Base-by-base conservation (phyloP, 2,113 vertebrate species). In the Meles meles region DNA sequence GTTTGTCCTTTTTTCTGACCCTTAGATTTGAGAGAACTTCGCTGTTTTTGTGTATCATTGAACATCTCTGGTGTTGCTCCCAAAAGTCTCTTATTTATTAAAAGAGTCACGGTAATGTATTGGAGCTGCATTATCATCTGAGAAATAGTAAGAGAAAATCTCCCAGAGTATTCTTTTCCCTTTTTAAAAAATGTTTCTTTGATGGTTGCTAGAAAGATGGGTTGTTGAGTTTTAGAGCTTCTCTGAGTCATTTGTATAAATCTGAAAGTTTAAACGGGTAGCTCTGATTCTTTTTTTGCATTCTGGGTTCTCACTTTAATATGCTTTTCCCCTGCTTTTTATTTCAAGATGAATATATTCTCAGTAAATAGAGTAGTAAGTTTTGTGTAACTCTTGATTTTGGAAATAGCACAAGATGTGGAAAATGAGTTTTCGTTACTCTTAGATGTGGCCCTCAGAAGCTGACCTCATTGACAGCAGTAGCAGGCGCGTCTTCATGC, bases 301-400 rank as follows among this genome's bases (percentile, higher is more conserved):
- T 95, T 94, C 76, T 96, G 42, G 42, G n/a, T 72, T 79, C 87
- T 25, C 20, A 18, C 49, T 95, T 93, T 63, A 80, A 74, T 34
- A 23, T 76, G 85, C 20, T 79, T 94, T 93, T n/a, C 5, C 6
- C 29, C 37, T 69, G 31, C 57, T 93, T 93, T 90, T 18, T 85
- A 87, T 85, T 97, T 96, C 34, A 79, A 44, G 81, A 47, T 92
- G 77, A 93, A 80, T 57, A n/a, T 49, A n/a, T 21, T 72, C 18
- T 44, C 3, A 37, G 57, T 96, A 93, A 79, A 12, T 88, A 67
- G 12, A 90, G 44, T 10, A 80, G 34, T 69, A n/a, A 94, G 6
- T 55, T 88, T 81, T 67, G 5, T 52, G 8, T 90, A 84, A 74
- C 25, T 81, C 76, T 88, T 44, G 27, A 72, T 72, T 90, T 93